phyloP scores from a whole-genome alignment of 2,113 vertebrate species.

The Aegotheles bennettii region DNA sequence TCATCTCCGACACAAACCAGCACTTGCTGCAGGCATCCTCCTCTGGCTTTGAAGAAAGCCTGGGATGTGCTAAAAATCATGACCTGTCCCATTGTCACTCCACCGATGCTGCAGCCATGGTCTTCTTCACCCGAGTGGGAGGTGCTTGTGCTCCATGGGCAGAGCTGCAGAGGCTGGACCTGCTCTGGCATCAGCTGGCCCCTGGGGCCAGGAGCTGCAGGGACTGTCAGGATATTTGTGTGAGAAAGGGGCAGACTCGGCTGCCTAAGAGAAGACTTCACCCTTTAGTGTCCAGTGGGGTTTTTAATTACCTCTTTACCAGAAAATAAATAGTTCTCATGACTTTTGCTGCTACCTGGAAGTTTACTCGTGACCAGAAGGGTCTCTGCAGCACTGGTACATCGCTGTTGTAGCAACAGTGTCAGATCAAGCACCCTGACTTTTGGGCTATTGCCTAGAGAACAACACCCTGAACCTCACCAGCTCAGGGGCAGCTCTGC shows the following conservation, averaged over 20 bases:
- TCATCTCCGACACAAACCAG: accelerated
- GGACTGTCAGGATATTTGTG: neutral
- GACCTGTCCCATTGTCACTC: neutral
- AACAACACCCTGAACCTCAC: neutral
- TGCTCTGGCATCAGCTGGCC: accelerated
- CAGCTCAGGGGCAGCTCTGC: neutral
- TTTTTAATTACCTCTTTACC: neutral
- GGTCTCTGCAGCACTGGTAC: neutral
- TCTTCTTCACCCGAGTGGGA: accelerated
- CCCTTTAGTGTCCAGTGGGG: neutral
- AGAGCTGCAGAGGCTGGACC: neutral
- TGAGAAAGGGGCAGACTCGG: neutral
- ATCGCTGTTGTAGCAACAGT: neutral
- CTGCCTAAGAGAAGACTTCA: neutral
- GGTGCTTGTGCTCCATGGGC: neutral
- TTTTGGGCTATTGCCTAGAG: neutral
- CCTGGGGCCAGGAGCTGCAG: neutral
- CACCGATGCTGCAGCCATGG: accelerated
- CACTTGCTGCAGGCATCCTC: neutral
- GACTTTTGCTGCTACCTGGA: neutral
- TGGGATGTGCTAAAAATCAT: neutral
- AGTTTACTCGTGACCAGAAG: neutral
- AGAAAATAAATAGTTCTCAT: neutral
- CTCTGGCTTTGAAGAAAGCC: neutral
- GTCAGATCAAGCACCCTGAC: neutral